Evolutionary conservation across 2,797 vertebrate species (phyloP).

Genomic region (Eospalax fontanierii): DNA sequence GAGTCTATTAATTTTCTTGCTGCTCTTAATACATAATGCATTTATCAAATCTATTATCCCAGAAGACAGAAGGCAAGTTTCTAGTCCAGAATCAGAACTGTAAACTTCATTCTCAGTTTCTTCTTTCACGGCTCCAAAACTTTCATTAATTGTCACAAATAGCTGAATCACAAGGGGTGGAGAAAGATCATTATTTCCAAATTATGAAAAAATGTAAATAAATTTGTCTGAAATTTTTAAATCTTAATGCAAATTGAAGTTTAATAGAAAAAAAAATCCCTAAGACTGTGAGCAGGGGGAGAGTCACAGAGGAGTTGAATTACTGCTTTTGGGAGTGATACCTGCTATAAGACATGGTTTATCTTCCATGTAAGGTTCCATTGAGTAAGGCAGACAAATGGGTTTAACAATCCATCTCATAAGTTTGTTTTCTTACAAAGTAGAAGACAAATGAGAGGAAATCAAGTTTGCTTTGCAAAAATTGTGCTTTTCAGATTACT

Average conservation of each 20-base stretch:
- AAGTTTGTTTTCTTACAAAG: slow-evolving; percentile 33
- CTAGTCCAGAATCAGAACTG: slow-evolving; percentile 16
- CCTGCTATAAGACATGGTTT: not conserved
- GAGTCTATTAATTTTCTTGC: slow-evolving; percentile 76
- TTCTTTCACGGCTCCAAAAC: not conserved
- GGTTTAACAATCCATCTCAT: not conserved
- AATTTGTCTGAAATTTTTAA: slow-evolving; percentile 62
- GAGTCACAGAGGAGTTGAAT: not conserved
- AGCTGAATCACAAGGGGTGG: slow-evolving; percentile 14
- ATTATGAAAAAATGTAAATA: slow-evolving; percentile 13
- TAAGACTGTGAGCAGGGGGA: not conserved
- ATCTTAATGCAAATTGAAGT: slow-evolving; percentile 44
- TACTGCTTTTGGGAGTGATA: not conserved
- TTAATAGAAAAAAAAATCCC: not conserved
- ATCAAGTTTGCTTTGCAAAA: slow-evolving; percentile 69
- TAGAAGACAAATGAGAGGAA: slow-evolving; percentile 53
- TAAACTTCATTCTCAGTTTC: slow-evolving; percentile 45
- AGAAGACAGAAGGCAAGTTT: not conserved
- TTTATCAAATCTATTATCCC: slow-evolving; percentile 64
- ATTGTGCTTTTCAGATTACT: slow-evolving; percentile 58
- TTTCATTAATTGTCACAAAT: slow-evolving; percentile 3
- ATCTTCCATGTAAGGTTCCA: not conserved
- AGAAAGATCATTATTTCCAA: slow-evolving; percentile 38
- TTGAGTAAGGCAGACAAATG: not conserved
- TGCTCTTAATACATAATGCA: slow-evolving; percentile 33